These are phyloP conservation scores for Pipistrellus kuhlii DNA, from an alignment of 2,797 vertebrate genomes.

Conservation along the genomic window DNA sequence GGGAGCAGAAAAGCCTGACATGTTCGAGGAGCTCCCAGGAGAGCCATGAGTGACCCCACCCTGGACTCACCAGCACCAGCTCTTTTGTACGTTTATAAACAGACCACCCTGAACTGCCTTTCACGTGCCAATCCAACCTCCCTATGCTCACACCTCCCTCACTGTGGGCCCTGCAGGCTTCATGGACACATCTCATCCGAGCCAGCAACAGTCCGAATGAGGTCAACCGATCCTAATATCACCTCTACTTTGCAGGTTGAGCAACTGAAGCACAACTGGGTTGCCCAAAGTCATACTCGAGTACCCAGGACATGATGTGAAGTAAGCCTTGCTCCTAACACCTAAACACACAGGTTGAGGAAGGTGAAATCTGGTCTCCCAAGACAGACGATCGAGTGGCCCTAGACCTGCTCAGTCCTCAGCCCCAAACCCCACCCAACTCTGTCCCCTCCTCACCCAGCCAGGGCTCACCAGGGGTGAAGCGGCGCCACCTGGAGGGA, in stretches of 20 bases:
- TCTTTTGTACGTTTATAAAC: too few relatives aligned
- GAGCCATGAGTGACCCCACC: background rate
- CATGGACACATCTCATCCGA: background rate
- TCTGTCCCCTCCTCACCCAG: background rate
- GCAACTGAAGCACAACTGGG: background rate
- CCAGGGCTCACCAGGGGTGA: slow-evolving; percentile 95
- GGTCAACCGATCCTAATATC: background rate
- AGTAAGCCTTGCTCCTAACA: background rate
- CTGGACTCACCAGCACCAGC: background rate
- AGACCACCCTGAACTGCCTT: background rate
- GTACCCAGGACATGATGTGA: background rate
- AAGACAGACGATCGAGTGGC: background rate
- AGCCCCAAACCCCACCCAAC: background rate
- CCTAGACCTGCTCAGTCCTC: background rate
- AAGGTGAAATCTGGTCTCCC: background rate
- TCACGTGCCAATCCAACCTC: background rate
- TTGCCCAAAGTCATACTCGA: background rate
- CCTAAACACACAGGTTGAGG: background rate
- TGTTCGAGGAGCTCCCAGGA: background rate
- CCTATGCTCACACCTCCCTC: background rate
- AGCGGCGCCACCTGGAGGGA: slow-evolving; percentile 98
- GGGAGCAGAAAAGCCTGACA: background rate
- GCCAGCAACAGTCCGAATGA: background rate
- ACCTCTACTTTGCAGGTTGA: background rate
- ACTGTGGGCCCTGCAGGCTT: background rate